Evolutionary conservation across 2,888 invertebrate genomes (phyloP).

Genomic region (Pristionchus exspectatus): DNA sequence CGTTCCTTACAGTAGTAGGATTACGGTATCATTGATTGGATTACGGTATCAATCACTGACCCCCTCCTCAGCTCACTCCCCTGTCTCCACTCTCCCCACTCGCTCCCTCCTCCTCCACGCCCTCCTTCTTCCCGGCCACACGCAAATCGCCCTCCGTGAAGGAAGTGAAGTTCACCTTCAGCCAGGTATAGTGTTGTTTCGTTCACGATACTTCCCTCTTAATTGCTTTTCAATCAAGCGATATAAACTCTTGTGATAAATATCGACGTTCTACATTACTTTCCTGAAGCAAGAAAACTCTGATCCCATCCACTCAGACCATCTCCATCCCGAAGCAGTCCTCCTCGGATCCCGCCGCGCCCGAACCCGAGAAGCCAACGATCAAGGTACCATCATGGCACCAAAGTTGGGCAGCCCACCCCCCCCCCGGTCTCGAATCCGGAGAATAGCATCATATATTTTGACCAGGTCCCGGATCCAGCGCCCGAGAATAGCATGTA

Average conservation of each 20-base stretch:
- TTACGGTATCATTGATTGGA: too few relatives aligned
- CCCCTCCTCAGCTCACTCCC: too few relatives aligned
- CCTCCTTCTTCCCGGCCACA: not conserved
- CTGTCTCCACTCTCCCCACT: not conserved
- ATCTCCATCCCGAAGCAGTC: not conserved
- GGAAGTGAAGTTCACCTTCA: slow-evolving; percentile 11
- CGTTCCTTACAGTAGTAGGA: too few relatives aligned
- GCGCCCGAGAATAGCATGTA: too few relatives aligned
- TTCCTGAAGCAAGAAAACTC: not conserved
- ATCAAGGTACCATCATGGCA: not conserved
- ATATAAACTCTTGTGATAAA: too few relatives aligned
- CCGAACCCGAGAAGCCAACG: not conserved
- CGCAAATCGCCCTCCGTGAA: not conserved
- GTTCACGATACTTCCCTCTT: not conserved
- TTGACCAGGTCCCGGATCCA: too few relatives aligned
- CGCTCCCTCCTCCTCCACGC: not conserved
- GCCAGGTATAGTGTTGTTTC: not conserved
- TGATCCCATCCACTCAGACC: not conserved
- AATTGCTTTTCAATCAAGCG: not conserved
- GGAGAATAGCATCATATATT: too few relatives aligned
- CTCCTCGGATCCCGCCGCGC: not conserved
- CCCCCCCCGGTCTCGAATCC: too few relatives aligned
- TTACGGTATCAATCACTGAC: not conserved
- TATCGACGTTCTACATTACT: not conserved
- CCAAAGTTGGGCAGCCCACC: too few relatives aligned